Conservation (phyloP, 1,140 invertebrate genomes). For the Cyclina sinensis region DNA sequence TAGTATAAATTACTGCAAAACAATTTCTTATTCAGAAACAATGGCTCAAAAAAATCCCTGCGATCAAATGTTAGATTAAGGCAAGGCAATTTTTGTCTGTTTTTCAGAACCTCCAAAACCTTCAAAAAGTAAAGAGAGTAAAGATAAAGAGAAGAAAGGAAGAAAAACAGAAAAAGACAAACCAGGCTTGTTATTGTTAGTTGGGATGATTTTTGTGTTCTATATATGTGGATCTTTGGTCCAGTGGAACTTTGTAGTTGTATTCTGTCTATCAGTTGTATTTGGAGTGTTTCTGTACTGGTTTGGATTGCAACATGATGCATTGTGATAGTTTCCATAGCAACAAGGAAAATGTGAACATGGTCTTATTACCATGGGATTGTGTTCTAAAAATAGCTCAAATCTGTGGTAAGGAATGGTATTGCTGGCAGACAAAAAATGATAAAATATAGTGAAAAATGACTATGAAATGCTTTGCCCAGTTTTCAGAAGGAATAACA, state of each 20-base stretch:
- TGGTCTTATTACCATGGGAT: no score
- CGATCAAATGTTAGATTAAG: no score
- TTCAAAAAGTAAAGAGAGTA: constrained; percentile 41
- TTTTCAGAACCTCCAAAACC: constrained; percentile 63
- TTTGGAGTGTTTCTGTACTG: constrained; percentile 63
- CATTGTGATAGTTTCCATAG: neutral
- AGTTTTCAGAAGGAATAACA: no score
- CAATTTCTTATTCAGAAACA: no score
- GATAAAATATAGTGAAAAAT: no score
- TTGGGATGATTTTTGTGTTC: constrained; percentile 63
- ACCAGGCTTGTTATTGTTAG: constrained; percentile 47
- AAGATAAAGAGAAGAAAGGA: constrained; percentile 50
- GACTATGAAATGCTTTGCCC: no score
- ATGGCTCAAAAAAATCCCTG: no score
- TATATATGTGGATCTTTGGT: constrained; percentile 65
- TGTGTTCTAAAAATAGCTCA: no score
- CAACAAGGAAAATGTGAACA: no score
- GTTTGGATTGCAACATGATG: constrained; percentile 61
- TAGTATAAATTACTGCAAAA: no score
- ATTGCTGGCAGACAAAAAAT: no score
- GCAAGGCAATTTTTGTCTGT: constrained; percentile 13
- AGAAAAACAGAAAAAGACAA: constrained; percentile 44
- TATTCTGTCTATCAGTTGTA: constrained; percentile 56
- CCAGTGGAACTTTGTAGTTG: constrained; percentile 56
- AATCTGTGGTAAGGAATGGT: no score